A percentile compares a stretch with the other conserved stretches of the same genome.
phyloP scores from a whole-genome alignment of 2,888 invertebrate genomes.

The Leucophenga montana region DNA sequence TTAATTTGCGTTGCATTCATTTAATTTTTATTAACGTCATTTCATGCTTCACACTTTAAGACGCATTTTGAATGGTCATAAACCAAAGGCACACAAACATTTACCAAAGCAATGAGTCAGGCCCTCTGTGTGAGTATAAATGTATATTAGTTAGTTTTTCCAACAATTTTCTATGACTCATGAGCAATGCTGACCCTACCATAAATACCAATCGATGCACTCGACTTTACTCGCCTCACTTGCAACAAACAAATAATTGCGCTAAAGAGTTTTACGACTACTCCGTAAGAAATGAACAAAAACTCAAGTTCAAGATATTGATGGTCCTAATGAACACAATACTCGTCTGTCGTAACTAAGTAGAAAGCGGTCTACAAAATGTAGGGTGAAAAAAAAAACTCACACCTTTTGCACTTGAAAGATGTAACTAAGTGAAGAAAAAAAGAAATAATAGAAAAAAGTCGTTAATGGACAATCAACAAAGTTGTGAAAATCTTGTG shows the following conservation, averaged over 20 bases:
- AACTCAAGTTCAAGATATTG: slow-evolving; percentile 21
- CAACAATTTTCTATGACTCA: slow-evolving; percentile 40
- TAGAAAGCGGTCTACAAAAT: background rate
- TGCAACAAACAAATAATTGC: slow-evolving; percentile 6
- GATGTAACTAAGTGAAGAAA: slow-evolving; percentile 30
- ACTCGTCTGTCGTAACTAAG: too few species aligned
- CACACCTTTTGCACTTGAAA: slow-evolving; percentile 49
- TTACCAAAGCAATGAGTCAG: background rate
- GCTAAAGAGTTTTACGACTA: slow-evolving; percentile 50
- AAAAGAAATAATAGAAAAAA: slow-evolving; percentile 26
- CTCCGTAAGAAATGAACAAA: slow-evolving; percentile 30
- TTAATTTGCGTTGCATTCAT: slow-evolving; percentile 20
- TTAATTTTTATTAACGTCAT: slow-evolving; percentile 14
- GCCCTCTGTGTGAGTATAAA: background rate
- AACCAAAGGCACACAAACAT: background rate
- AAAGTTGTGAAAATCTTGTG: slow-evolving; percentile 40
- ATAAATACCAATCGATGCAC: slow-evolving; percentile 55
- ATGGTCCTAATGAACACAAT: background rate
- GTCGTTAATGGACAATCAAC: slow-evolving; percentile 60
- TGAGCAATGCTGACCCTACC: slow-evolving; percentile 36
- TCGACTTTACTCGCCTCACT: slow-evolving; percentile 15
- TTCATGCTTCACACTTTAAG: slow-evolving; percentile 25
- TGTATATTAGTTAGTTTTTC: background rate
- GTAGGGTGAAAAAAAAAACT: slow-evolving; percentile 35
- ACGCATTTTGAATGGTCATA: slow-evolving; percentile 20